A percentile compares a stretch with the other conserved stretches of the same genome.
phyloP scores from a whole-genome alignment of 2,113 vertebrate genomes.

The Dryoscopus gambensis region DNA sequence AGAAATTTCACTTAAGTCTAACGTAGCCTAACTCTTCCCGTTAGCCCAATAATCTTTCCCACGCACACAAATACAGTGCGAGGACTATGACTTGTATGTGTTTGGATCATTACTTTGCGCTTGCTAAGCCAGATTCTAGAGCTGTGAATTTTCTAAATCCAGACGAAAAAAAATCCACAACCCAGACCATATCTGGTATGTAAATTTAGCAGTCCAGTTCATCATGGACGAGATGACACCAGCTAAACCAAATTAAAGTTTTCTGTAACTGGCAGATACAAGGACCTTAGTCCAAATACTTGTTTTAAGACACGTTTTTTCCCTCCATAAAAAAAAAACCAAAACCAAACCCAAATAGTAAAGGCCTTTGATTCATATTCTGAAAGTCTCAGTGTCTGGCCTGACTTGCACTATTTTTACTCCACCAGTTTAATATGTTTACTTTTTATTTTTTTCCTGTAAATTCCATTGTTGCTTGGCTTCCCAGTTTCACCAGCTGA shows the following conservation, averaged over 20 bases:
- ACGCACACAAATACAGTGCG: neutral
- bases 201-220: neutral
- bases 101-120: neutral
- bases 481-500: neutral
- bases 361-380: neutral
- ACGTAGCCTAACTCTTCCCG: neutral
- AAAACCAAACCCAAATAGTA: neutral
- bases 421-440: neutral
- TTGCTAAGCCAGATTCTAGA: neutral
- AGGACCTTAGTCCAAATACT: neutral
- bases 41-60: neutral
- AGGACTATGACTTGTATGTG: neutral
- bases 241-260: neutral
- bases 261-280: neutral
- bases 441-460: neutral
- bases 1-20: neutral
- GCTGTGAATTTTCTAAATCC: neutral
- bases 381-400: neutral
- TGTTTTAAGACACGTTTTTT: neutral
- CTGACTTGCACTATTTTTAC: neutral
- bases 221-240: neutral
- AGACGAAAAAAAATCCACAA: neutral
- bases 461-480: neutral
- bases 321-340: neutral
- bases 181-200: neutral